phyloP scores from a whole-genome alignment of 2,888 invertebrate species.

The Cynaeus angustus region DNA sequence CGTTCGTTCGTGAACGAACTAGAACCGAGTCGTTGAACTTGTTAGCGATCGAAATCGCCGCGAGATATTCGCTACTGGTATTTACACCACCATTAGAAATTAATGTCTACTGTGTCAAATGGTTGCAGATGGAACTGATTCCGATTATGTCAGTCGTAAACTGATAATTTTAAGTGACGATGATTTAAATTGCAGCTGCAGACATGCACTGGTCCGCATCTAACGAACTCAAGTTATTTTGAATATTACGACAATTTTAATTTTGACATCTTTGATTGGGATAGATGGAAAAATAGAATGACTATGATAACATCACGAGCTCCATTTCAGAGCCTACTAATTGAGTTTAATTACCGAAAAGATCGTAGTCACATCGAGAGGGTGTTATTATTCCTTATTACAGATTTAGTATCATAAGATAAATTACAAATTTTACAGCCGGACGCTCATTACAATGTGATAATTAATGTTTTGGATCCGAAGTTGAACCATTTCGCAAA shows the following conservation, averaged over 20 bases:
- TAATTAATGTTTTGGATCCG: constrained; percentile 18
- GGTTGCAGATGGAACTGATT: constrained; percentile 31
- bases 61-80: constrained; percentile 22
- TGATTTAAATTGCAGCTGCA: too few relatives aligned
- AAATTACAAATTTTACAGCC: constrained; percentile 32
- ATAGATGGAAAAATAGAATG: too few relatives aligned
- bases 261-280: too few relatives aligned
- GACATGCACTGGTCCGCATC: too few relatives aligned
- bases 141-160: constrained; percentile 1
- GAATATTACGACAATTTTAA: too few relatives aligned
- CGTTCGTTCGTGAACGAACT: background rate
- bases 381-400: constrained; percentile 34
- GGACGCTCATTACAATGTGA: constrained; percentile 14
- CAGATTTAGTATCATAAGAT: constrained; percentile 26
- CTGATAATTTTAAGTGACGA: too few relatives aligned
- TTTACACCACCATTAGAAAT: constrained; percentile 25
- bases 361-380: constrained; percentile 1
- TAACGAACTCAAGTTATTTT: too few relatives aligned
- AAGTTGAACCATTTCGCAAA: constrained; percentile 25
- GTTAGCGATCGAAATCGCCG: constrained; percentile 19
- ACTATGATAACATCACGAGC: too few relatives aligned
- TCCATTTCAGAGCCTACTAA: background rate
- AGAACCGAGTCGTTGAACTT: constrained; percentile 33
- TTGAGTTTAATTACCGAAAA: constrained; percentile 33
- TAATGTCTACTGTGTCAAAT: constrained; percentile 29